Percentiles rank a stretch among this genome's conserved stretches.
Conservation (phyloP, 1,140 invertebrate genomes). For the Grapholita molesta region DNA sequence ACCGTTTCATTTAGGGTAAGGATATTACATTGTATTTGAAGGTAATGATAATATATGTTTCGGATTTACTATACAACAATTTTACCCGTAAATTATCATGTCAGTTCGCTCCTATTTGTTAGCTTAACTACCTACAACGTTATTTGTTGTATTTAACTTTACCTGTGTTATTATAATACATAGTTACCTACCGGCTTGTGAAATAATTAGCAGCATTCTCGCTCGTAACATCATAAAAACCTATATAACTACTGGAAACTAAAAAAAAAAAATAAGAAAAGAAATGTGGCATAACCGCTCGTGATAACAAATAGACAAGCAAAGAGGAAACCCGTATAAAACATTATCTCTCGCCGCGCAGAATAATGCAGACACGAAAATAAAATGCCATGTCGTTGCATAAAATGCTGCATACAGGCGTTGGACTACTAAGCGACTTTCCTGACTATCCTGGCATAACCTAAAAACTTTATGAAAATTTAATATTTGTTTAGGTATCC, state of each 20-base stretch:
- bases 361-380: background rate
- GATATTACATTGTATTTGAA: background rate
- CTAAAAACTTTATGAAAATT: background rate
- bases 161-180: no score
- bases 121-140: no score
- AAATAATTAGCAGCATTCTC: no score
- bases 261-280: background rate
- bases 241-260: no score
- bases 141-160: no score
- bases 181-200: no score
- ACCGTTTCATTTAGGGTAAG: conserved; percentile 40
- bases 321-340: background rate
- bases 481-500: background rate
- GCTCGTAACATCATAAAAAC: no score
- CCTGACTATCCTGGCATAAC: background rate
- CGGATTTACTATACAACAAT: background rate
- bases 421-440: background rate
- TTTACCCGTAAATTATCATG: no score
- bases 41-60: conserved; percentile 1
- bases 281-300: background rate
- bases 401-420: background rate
- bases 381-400: conserved; percentile 6
- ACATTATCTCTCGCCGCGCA: background rate
- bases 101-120: no score
- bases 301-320: background rate